Evolutionary conservation across 2,888 invertebrate species (phyloP), one percentile per base, ranked within the genome.

Genomic region (Pristionchus maxplancki): DNA sequence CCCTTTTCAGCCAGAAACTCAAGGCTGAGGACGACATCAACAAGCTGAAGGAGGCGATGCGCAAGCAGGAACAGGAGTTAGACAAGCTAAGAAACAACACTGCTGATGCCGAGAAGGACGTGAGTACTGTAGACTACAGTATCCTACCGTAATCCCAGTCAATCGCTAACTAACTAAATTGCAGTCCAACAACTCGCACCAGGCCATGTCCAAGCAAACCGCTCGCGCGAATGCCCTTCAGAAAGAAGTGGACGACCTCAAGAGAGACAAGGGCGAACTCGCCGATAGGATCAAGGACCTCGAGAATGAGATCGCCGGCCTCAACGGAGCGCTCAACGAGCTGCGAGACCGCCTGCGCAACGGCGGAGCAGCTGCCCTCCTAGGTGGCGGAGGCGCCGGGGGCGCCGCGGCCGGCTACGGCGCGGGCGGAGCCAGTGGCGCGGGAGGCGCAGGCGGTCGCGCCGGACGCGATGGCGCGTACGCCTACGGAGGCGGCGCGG

Each of bases 31-130:
- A 90, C 28, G 93, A 94, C n/a, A 78, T 91, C 48, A 90, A 92
- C 86, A 89, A 89, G 40, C 90, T 93, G 53, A 93, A 93, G 87
- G 94, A 94, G 88, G 91, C 92, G 34, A 93, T 93, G 44, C 91
- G 94, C 84, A 94, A 94, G 88, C 90, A 92, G 28, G 93, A 94
- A 74, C 90, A 92, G 67, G 94, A 94, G 81, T 85, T 94, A 58
- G 93, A 94, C 58, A 94, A 92, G 83, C 89, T 93, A 40, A 89
- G 91, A 58, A 93, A 90, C 53, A 94, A 94, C 88, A 92, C 92
- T 81, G 88, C 88, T 15, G 88, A 88, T 34, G 81, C 81, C 2
- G 88, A 82, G 88, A 78, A 88, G 81, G 48, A 78, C 13, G 82
- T 83, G 34, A 83, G 82, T 53, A 53, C 28, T 15, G n/a, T 44